Conservation (phyloP, 2,888 invertebrate genomes). For the Gandaritis pyraliata region DNA sequence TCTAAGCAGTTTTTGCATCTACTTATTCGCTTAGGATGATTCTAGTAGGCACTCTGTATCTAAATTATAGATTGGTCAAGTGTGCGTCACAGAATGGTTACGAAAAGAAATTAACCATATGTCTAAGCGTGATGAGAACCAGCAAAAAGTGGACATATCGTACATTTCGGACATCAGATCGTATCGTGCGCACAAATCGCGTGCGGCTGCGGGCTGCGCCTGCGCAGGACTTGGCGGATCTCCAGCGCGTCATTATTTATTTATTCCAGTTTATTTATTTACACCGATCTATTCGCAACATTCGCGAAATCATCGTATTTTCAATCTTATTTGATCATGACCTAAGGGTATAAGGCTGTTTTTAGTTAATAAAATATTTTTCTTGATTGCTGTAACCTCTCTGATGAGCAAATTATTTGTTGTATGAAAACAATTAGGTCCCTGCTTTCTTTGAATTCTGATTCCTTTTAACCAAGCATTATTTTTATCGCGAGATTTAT, state of each 20-base stretch:
- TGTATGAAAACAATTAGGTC: conserved; percentile 10
- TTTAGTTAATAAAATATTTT: conserved; percentile 1
- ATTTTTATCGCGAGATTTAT: neutral
- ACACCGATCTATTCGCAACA: conserved; percentile 49
- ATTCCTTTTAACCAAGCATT: neutral
- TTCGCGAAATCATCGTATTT: conserved; percentile 30
- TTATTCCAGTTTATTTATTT: conserved; percentile 65
- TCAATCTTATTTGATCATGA: conserved; percentile 29
- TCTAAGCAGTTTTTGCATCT: neutral
- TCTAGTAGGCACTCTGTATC: neutral
- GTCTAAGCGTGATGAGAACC: conserved; percentile 43
- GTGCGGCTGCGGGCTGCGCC: conserved; percentile 26
- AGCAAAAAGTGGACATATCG: conserved; percentile 44
- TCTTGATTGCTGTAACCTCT: conserved; percentile 10
- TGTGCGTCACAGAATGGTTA: conserved; percentile 18
- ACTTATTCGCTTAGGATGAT: too few relatives aligned
- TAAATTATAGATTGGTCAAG: neutral
- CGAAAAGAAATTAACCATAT: conserved; percentile 29
- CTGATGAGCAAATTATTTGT: conserved; percentile 3
- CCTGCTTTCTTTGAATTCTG: neutral
- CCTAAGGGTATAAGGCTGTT: conserved; percentile 3
- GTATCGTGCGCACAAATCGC: conserved; percentile 56
- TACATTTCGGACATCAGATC: conserved; percentile 43
- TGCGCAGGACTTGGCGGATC: conserved; percentile 54
- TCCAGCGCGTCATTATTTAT: conserved; percentile 60